Evolutionary conservation across 1,140 invertebrate genomes (phyloP).

Genomic region (Teleogryllus occipitalis): DNA sequence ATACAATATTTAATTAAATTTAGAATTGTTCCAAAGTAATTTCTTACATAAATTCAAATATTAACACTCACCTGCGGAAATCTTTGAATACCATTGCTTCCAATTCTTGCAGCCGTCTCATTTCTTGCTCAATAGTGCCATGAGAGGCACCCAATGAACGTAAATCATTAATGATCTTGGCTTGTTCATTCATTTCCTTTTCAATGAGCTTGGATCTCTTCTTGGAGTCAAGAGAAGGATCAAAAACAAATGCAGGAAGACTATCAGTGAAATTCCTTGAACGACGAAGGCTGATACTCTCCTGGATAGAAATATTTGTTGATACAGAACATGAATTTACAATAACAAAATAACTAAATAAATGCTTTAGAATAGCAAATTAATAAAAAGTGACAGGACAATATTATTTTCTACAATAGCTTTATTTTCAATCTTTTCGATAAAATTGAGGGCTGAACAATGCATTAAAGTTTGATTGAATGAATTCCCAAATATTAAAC

Average conservation of each 20-base stretch:
- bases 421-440: no score
- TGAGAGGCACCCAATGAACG: slow-evolving; percentile 82
- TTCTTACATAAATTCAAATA: not conserved
- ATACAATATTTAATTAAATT: no score
- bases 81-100: slow-evolving; percentile 88
- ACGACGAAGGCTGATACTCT: slow-evolving; percentile 55
- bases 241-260: slow-evolving; percentile 77
- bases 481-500: no score
- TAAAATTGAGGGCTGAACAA: no score
- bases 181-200: slow-evolving; percentile 94
- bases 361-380: no score
- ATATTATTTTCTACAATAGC: no score
- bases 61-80: slow-evolving; percentile 49
- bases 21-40: no score
- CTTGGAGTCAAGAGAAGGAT: slow-evolving; percentile 76
- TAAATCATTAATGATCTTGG: slow-evolving; percentile 88
- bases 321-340: slow-evolving; percentile 7
- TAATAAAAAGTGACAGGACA: no score
- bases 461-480: no score
- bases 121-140: slow-evolving; percentile 83
- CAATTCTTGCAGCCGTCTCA: slow-evolving; percentile 79
- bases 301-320: slow-evolving; percentile 39
- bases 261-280: slow-evolving; percentile 56
- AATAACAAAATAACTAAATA: not conserved
- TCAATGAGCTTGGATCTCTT: slow-evolving; percentile 88